These are phyloP conservation scores for Leptopilina drosophilae DNA, from an alignment of 2,888 invertebrate species.

Conservation along the genomic window DNA sequence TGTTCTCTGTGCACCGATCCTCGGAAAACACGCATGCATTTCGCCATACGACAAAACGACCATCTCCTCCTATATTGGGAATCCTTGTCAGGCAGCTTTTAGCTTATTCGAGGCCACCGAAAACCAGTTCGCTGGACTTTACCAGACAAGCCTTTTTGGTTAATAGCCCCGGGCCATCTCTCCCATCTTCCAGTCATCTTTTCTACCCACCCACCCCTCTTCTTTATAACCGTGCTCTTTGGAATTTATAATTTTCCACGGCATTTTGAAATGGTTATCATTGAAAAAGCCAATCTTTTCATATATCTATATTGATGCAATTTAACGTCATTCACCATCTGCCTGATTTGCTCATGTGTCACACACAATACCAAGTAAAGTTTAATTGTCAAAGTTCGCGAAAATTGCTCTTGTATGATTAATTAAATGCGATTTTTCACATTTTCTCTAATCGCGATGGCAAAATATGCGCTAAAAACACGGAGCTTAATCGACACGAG, in stretches of 20 bases:
- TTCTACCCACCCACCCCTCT: constrained; percentile 39
- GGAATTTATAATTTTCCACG: constrained; percentile 39
- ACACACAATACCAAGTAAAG: too few species aligned
- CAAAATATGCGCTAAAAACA: too few species aligned
- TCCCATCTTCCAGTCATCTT: constrained; percentile 59
- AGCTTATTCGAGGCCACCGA: constrained; percentile 53
- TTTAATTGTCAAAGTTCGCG: too few species aligned
- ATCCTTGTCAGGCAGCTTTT: constrained; percentile 28
- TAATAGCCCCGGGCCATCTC: constrained; percentile 71
- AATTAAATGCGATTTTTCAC: too few species aligned
- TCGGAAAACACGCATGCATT: constrained; percentile 31
- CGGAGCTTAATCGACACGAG: too few species aligned
- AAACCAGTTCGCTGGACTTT: constrained; percentile 70
- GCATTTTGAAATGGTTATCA: not conserved
- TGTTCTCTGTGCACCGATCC: not conserved
- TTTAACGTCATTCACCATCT: not conserved
- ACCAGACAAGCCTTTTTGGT: constrained; percentile 70
- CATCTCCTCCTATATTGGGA: constrained; percentile 5
- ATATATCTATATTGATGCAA: too few species aligned
- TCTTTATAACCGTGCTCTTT: not conserved
- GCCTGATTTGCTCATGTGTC: not conserved
- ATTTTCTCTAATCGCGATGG: too few species aligned
- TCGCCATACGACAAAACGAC: constrained; percentile 41
- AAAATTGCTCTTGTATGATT: too few species aligned
- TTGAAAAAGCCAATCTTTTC: not conserved